Evolutionary conservation across 2,888 invertebrate species (phyloP).

Genomic region (Acleris laterana): DNA sequence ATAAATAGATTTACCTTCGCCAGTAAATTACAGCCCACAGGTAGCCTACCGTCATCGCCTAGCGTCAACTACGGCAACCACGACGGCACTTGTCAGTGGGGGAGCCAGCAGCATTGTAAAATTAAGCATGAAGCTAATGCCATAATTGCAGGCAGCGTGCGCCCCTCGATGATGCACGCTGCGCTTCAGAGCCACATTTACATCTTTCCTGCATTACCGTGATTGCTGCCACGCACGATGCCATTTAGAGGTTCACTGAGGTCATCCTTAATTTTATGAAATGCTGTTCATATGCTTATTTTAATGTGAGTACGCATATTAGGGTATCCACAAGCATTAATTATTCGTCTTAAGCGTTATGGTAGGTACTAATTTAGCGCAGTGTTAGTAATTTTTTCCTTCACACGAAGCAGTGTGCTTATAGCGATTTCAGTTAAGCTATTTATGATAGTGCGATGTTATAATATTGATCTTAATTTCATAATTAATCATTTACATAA

Average conservation of each 20-base stretch:
- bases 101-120: slow-evolving; percentile 59
- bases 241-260: slow-evolving; percentile 27
- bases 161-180: slow-evolving; percentile 75
- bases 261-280: slow-evolving; percentile 30
- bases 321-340: too few species aligned
- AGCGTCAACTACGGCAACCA: slow-evolving; percentile 44
- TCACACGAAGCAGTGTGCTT: too few species aligned
- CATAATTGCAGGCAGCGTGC: slow-evolving; percentile 81
- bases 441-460: too few species aligned
- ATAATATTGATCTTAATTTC: too few species aligned
- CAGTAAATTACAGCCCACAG: too few species aligned
- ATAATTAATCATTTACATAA: not conserved
- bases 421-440: too few species aligned
- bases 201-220: slow-evolving; percentile 66
- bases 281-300: not conserved
- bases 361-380: too few species aligned
- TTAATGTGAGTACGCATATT: not conserved
- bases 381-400: too few species aligned
- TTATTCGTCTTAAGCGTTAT: too few species aligned
- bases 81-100: slow-evolving; percentile 48
- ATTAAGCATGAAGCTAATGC: slow-evolving; percentile 81
- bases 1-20: too few species aligned
- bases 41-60: too few species aligned
- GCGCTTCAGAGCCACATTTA: slow-evolving; percentile 58
- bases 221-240: slow-evolving; percentile 40